Evolutionary conservation across 2,888 invertebrate genomes (phyloP).

Genomic region (Pheosia tremula): DNA sequence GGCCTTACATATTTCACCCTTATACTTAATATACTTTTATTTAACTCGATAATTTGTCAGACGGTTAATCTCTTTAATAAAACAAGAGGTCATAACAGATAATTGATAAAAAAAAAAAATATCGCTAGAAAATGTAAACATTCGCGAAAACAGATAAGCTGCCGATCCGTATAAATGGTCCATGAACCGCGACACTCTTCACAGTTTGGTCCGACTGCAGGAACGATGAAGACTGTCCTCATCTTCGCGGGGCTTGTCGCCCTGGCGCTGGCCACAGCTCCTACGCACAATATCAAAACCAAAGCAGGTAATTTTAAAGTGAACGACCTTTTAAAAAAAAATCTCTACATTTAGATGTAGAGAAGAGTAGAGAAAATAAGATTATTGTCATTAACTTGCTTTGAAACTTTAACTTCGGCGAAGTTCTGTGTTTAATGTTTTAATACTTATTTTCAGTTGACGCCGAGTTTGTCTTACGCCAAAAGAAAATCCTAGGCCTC

Average conservation of each 20-base stretch:
- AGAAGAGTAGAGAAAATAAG: no score
- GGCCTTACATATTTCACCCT: neutral
- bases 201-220: slow-evolving; percentile 47
- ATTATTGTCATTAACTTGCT: no score
- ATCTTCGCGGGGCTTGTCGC: slow-evolving; percentile 56
- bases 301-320: slow-evolving; percentile 37
- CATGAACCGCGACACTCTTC: neutral
- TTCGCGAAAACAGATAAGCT: slow-evolving; percentile 4
- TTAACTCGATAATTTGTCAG: no score
- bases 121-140: slow-evolving; percentile 4
- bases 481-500: slow-evolving; percentile 8
- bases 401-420: no score
- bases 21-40: neutral
- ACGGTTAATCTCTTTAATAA: neutral
- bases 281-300: slow-evolving; percentile 25
- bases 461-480: slow-evolving; percentile 40
- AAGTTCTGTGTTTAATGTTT: neutral
- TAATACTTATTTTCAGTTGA: slow-evolving; percentile 43
- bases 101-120: slow-evolving; percentile 6
- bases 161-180: slow-evolving; percentile 21
- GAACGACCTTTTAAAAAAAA: slow-evolving; percentile 10
- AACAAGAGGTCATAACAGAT: neutral
- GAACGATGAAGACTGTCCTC: slow-evolving; percentile 64
- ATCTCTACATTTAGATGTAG: no score
- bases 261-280: slow-evolving; percentile 47